Conservation (phyloP, 2,797 vertebrate species). For the Hapalemur alaotrensis region DNA sequence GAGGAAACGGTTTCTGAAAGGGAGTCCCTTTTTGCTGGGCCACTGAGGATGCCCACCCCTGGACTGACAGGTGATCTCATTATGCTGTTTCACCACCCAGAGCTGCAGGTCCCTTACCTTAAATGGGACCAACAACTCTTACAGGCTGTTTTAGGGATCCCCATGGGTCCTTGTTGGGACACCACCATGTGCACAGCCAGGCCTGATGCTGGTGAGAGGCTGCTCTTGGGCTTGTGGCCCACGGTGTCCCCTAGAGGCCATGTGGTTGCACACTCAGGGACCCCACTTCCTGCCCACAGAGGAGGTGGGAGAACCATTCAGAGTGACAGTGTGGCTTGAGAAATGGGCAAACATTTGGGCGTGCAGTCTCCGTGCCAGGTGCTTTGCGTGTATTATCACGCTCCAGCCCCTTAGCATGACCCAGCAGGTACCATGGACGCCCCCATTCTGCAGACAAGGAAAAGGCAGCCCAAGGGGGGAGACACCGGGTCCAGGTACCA, state of each 20-base stretch:
- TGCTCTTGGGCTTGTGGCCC: neutral
- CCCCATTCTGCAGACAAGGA: neutral
- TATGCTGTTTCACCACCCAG: neutral
- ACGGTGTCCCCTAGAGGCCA: neutral
- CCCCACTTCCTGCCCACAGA: neutral
- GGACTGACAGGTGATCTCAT: neutral
- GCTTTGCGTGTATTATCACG: neutral
- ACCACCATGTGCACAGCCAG: rapidly evolving
- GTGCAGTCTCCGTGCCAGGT: neutral
- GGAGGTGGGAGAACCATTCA: neutral
- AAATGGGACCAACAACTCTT: neutral
- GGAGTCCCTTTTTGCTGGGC: neutral
- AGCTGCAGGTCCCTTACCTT: neutral
- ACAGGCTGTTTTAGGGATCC: neutral
- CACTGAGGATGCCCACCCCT: neutral
- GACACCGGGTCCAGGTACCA: neutral
- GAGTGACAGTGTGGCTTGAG: rapidly evolving
- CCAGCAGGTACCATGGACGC: neutral
- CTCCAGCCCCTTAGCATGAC: neutral
- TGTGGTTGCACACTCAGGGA: neutral
- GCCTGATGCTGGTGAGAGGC: neutral
- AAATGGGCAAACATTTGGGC: neutral
- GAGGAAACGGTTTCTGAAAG: neutral
- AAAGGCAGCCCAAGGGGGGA: neutral
- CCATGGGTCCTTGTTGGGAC: neutral